Evolutionary conservation across 2,113 vertebrate genomes (phyloP).

Genomic region (Paramisgurnus dabryanus): DNA sequence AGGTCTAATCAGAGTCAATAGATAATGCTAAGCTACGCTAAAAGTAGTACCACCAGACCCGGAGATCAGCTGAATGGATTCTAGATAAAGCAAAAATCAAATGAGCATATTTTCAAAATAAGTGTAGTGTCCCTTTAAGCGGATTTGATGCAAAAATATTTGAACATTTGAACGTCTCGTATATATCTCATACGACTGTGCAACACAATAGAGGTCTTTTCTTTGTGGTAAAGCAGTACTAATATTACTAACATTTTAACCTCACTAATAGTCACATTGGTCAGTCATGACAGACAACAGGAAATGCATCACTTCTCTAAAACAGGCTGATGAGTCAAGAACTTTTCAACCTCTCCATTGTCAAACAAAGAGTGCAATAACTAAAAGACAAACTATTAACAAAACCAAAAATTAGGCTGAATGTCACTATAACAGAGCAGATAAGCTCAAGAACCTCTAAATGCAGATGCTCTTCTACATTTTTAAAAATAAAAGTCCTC

Average conservation of each 20-base stretch:
- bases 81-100: too few relatives aligned
- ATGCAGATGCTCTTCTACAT: background rate
- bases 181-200: background rate
- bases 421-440: background rate
- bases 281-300: conserved; percentile 10
- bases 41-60: too few relatives aligned
- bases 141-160: background rate
- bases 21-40: too few relatives aligned
- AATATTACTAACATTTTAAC: conserved; percentile 11
- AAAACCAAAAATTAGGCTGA: background rate
- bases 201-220: background rate
- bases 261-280: background rate
- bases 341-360: conserved; percentile 21
- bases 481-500: too few relatives aligned
- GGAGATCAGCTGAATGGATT: too few relatives aligned
- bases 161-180: background rate
- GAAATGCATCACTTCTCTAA: conserved; percentile 38
- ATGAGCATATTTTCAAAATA: too few relatives aligned
- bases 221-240: background rate
- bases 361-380: conserved; percentile 3
- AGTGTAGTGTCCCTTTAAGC: background rate
- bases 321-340: conserved; percentile 1
- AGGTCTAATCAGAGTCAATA: too few relatives aligned
- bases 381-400: conserved; percentile 10
- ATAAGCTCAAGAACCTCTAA: too few relatives aligned